Conservation (phyloP, 2,888 invertebrate species). For the Meandrusa payeni region DNA sequence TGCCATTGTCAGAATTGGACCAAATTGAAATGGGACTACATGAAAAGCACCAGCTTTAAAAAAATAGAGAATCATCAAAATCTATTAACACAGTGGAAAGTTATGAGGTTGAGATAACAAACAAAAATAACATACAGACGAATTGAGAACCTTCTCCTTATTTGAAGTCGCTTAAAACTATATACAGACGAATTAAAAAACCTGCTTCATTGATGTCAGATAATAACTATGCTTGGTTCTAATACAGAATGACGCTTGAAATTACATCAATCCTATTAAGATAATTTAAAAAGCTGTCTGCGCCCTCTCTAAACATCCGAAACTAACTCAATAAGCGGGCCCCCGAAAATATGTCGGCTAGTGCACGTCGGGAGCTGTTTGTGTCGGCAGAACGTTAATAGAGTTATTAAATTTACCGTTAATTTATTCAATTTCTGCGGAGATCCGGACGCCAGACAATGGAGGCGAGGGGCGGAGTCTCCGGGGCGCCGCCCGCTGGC, state of each 20-base stretch:
- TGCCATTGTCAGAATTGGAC: no score
- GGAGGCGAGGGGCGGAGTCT: conserved; percentile 62
- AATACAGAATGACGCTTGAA: conserved; percentile 1
- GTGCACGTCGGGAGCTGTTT: conserved; percentile 70
- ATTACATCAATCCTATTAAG: conserved; percentile 18
- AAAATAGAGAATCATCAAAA: no score
- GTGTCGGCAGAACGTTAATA: conserved; percentile 67
- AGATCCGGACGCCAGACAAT: conserved; percentile 63
- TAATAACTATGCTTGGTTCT: no score
- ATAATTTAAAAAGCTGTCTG: conserved; percentile 57
- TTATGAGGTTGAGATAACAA: no score
- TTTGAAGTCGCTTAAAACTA: no score
- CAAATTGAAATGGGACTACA: no score
- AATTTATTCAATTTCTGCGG: conserved; percentile 75
- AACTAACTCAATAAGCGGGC: conserved; percentile 66
- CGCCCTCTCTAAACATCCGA: conserved; percentile 46
- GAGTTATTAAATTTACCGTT: conserved; percentile 75
- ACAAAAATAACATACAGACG: no score
- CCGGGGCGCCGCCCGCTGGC: conserved; percentile 50
- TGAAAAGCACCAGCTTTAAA: no score
- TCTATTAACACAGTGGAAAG: no score
- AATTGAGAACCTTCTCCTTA: no score
- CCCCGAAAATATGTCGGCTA: conserved; percentile 60
- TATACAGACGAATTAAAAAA: no score
- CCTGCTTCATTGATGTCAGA: no score